Evolutionary conservation across 2,113 vertebrate species (phyloP), one percentile per base, ranked within the genome.

Genomic region (Propithecus coquereli): DNA sequence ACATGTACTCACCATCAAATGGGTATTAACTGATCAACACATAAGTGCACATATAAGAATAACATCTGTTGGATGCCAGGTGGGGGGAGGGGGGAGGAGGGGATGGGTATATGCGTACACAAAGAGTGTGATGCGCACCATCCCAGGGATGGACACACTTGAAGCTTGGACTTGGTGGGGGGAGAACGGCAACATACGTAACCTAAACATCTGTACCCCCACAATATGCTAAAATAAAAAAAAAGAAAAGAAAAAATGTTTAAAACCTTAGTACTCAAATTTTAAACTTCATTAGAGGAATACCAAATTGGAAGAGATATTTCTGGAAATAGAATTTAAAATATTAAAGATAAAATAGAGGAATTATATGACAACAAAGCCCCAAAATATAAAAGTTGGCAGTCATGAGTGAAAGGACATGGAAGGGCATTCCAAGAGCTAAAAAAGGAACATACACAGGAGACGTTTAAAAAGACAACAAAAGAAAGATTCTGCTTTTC

Each of bases 311-410:
- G 70, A 23, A 5, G 25, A 6, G 13, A 25, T 47, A 50, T 16
- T 91, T 86, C 57, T 45, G 27, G 30, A 91, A 84, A 79, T 10
- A 80, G 94, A 96, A 68, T 82, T 82, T 52, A 54, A 94, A 92
- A 20, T 87, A 8, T 65, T 20, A 65, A 77, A 25, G 40, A 9
- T 76, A 74, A 90, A 37, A 68, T 11, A 73, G 47, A 90, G 22
- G n/a, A 96, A 65, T 4, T 14, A 45, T 30, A 40, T 61, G 4
- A 93, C 32, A 34, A 45, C 6, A 34, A 77, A 57, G 13, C 14
- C 57, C 43, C 20, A 13, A 61, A 79, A 70, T 22, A 25, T 8
- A 76, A 70, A 91, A 86, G 47, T 20, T 52, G 79, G 59, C 70
- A 73, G 23, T 66, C 22, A 34, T 25, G 4, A 71, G 32, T 79